Percentiles rank a stretch among this genome's conserved stretches.
Evolutionary conservation across 2,797 vertebrate genomes (phyloP).

Genomic region (Clarias fuscus): DNA sequence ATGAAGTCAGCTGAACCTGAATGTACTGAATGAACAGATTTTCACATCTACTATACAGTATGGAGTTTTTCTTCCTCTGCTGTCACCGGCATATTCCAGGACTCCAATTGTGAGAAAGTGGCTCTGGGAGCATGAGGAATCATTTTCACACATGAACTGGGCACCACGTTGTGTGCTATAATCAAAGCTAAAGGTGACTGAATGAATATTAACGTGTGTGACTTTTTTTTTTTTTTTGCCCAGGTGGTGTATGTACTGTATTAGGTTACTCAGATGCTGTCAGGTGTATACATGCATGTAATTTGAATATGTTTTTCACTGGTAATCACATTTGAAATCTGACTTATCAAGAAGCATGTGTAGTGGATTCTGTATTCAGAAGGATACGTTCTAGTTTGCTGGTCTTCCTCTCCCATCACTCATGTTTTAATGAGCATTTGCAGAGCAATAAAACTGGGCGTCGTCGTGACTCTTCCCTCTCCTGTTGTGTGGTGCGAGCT

Average conservation of each 20-base stretch:
- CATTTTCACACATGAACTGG: too few relatives aligned
- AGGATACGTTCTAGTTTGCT: constrained; percentile 21
- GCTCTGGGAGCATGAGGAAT: too few relatives aligned
- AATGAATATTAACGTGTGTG: too few relatives aligned
- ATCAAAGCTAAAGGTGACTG: too few relatives aligned
- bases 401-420: constrained; percentile 49
- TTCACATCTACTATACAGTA: too few relatives aligned
- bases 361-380: neutral
- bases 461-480: neutral
- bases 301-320: neutral
- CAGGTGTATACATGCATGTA: neutral
- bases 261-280: neutral
- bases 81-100: too few relatives aligned
- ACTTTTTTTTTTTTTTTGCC: too few relatives aligned
- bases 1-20: too few relatives aligned
- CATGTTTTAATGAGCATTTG: constrained; percentile 44
- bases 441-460: constrained; percentile 44
- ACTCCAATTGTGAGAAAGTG: too few relatives aligned
- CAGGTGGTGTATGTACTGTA: neutral
- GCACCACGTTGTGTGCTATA: too few relatives aligned
- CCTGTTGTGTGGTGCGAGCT: neutral
- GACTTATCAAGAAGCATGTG: neutral
- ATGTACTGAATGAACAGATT: too few relatives aligned
- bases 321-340: neutral
- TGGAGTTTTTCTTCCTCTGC: too few relatives aligned